Evolutionary conservation across 2,888 invertebrate species (phyloP).

Genomic region (Scaptomyza caliginosa): DNA sequence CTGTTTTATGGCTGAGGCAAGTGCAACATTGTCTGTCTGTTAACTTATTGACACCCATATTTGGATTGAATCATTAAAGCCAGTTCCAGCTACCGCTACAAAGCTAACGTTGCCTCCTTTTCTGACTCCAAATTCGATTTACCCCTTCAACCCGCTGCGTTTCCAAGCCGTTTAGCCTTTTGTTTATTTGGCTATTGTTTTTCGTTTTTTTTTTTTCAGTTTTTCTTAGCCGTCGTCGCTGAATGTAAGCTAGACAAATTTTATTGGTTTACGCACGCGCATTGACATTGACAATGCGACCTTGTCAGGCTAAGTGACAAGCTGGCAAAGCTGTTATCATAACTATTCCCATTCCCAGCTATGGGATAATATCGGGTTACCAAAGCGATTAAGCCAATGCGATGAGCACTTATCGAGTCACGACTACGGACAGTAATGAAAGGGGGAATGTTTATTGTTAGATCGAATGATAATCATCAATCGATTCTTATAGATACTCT

Average conservation of each 20-base stretch:
- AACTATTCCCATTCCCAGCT: slow-evolving; percentile 34
- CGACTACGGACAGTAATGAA: background rate
- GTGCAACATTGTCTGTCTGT: slow-evolving; percentile 78
- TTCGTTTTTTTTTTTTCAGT: background rate
- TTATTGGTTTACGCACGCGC: slow-evolving; percentile 77
- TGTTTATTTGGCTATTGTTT: slow-evolving; percentile 76
- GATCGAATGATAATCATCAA: background rate
- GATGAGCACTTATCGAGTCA: slow-evolving; percentile 8
- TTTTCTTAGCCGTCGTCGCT: slow-evolving; percentile 23
- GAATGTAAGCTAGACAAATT: slow-evolving; percentile 69
- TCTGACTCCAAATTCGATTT: slow-evolving; percentile 1
- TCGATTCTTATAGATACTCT: background rate
- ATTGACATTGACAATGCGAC: slow-evolving; percentile 77
- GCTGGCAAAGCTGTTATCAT: slow-evolving; percentile 61
- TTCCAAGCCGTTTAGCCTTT: slow-evolving; percentile 50
- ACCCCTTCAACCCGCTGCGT: background rate
- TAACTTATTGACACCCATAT: slow-evolving; percentile 79
- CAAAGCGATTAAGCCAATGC: slow-evolving; percentile 14
- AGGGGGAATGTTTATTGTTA: background rate
- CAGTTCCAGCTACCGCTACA: slow-evolving; percentile 52
- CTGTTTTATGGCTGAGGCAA: slow-evolving; percentile 72
- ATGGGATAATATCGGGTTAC: background rate
- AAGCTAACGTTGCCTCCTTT: slow-evolving; percentile 1
- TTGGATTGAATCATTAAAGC: slow-evolving; percentile 79
- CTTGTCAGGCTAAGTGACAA: slow-evolving; percentile 73